Evolutionary conservation across 1,140 invertebrate genomes (phyloP), one percentile per base, ranked within the genome.

Genomic region (Mamestra configurata): DNA sequence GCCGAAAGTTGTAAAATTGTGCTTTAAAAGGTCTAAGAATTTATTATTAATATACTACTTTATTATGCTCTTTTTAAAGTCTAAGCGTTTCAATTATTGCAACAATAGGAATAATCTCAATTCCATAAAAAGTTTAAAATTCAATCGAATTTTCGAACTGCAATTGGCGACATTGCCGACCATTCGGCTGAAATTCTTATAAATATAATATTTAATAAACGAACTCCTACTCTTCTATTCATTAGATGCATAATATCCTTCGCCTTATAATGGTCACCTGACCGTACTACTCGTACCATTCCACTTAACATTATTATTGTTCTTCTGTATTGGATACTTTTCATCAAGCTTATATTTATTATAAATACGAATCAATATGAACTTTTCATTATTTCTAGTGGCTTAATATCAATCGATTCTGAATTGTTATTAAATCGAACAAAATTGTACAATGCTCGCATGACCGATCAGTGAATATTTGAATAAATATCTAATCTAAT

Each of bases 61-160:
- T 73, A 43, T 57, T 57, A 57, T 40, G 31, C 15, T 40, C 4
- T 18, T 40, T 27, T 40, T 57, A 37, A 55, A 71, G n/a, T 24
- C n/a, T 73, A 57, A 73, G 51, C 27, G 18, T 37, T 55, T 73
- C 2, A 57, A 73, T 73, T 73, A 73, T 73, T 55, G 51, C 27
- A 57, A 73, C 20, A 10, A 18, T 71, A 70, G 43, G 43, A 70
- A 68, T 68, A 40, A 43, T 24, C n/a, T 51, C 4, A 53, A 20
- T 22, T 53, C 10, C 10, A 49, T 49, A n/a, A 49, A 49, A n/a
- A 0, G 6, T 49, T 49, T 49, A n/a, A 31, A 35, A 11, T 13
- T 40, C 13, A 8, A 35, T 18, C 15, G 24, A 59, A 27, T 22
- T 10, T 57, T n/a, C n/a, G n/a, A n/a, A 24, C 2, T 57, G 24